Evolutionary conservation across 2,113 vertebrate species (phyloP), one percentile per base, ranked within the genome.

Genomic region (Axis porcinus): DNA sequence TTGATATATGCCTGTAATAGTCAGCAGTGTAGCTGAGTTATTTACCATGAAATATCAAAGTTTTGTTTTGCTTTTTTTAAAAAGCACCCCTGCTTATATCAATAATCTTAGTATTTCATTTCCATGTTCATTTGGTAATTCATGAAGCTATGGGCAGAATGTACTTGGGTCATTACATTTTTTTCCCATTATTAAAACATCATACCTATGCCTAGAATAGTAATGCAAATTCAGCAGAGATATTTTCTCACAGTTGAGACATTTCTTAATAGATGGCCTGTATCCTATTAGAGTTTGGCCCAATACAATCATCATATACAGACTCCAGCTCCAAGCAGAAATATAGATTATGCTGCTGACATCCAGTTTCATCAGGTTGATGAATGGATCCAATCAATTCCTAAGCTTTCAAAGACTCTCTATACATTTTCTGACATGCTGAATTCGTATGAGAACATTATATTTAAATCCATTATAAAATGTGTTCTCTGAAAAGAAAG

Each of bases 401-500:
- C 60, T 58, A 54, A 28, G 94, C 50, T 91, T 96, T 94, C 43
- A 58, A 90, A 89, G 82, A 79, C 17, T 94, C 82, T 94, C 27
- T 93, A n/a, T 57, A 55, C 67, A 47, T 60, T 97, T 96, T 95
- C 54, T 96, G 58, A 78, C 76, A 36, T 93, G 70, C 30, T 97
- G 78, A 91, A 94, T 91, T 91, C 78, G 21, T 78, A 86, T 81
- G 82, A 89, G 52, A 47, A 62, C 19, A 78, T 81, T 95, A 70
- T 89, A 96, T 95, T 94, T 97, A 87, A 97, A 94, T 78, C n/a
- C 78, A 92, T 95, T 94, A 94, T 79, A 90, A 92, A 96, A 86
- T 95, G 25, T 52, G 33, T 86, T 85, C 91, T 94, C 79, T 87
- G 86, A 91, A 96, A 86, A 96, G 50, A 97, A 93, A 62, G 30